A percentile compares a stretch with the other conserved stretches of the same genome.
These are phyloP conservation scores for Eilema griseolum DNA, from an alignment of 2,888 invertebrate species.

Conservation along the genomic window DNA sequence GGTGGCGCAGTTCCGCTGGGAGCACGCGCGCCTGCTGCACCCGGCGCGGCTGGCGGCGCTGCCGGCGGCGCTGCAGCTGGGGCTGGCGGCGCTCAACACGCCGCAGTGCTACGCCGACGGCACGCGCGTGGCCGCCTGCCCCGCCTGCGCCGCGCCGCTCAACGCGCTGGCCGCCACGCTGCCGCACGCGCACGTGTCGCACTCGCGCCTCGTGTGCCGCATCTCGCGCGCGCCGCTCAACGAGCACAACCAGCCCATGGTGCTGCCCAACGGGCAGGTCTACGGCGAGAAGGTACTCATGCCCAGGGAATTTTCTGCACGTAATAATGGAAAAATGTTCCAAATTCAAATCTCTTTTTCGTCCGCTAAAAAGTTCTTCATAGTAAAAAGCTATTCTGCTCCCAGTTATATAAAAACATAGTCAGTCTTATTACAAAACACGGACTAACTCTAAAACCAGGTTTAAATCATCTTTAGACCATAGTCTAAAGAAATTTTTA, in stretches of 20 bases:
- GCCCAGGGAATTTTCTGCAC: too few relatives aligned
- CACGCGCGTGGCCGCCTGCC: conserved; percentile 94
- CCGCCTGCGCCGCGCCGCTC: conserved; percentile 96
- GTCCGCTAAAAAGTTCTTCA: too few relatives aligned
- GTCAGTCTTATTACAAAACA: too few relatives aligned
- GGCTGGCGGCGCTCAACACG: conserved; percentile 97
- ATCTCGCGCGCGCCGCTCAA: conserved; percentile 97
- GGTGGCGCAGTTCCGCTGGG: conserved; percentile 96
- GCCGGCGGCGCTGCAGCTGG: conserved; percentile 96
- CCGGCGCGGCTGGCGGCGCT: conserved; percentile 96
- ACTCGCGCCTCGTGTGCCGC: conserved; percentile 97
- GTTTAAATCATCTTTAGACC: too few relatives aligned
- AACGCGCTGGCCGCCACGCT: conserved; percentile 94
- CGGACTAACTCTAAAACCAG: too few relatives aligned
- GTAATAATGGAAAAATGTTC: too few relatives aligned
- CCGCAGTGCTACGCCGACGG: conserved; percentile 93
- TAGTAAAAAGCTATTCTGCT: too few relatives aligned
- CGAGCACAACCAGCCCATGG: conserved; percentile 99
- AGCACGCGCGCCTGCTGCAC: conserved; percentile 98
- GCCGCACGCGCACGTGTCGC: conserved; percentile 98
- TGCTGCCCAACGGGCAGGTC: conserved; percentile 99
- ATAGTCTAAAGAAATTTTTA: too few relatives aligned
- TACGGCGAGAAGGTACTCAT: conserved; percentile 96
- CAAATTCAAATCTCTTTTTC: too few relatives aligned
- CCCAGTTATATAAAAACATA: too few relatives aligned